Evolutionary conservation across 2,797 vertebrate genomes (phyloP).

Genomic region (Megaceryle alcyon): DNA sequence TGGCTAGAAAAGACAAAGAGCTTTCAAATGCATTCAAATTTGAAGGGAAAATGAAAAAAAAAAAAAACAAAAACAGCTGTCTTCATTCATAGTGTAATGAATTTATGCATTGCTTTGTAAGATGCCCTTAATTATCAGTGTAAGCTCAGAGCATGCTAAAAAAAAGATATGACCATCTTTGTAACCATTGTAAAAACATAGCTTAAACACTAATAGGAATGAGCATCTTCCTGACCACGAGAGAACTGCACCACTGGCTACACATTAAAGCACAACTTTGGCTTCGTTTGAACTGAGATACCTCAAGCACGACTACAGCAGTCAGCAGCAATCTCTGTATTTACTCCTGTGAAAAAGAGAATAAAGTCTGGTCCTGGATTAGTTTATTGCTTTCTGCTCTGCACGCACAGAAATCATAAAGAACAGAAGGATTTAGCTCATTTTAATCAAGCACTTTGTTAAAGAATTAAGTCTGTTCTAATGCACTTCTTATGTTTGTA

Average conservation of each 20-base stretch:
- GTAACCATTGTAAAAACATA: neutral
- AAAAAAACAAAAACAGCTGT: neutral
- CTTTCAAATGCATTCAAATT: neutral
- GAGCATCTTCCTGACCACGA: neutral
- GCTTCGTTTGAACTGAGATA: neutral
- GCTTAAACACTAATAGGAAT: neutral
- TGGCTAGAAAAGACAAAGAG: neutral
- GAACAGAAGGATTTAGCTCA: neutral
- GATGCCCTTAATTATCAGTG: neutral
- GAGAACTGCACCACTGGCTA: neutral
- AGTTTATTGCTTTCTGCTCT: neutral
- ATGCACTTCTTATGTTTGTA: neutral
- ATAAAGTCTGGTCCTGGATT: neutral
- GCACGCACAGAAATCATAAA: neutral
- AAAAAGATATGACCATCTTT: neutral
- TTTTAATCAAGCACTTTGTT: neutral
- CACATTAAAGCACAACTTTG: neutral
- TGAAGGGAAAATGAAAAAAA: neutral
- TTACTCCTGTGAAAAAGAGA: neutral
- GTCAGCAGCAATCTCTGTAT: neutral
- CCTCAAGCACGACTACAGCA: neutral
- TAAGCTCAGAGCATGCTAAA: neutral
- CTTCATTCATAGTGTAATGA: neutral
- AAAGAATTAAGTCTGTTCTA: neutral
- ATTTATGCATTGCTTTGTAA: neutral